Conservation (phyloP, 2,113 vertebrate genomes). For the Dasypus novemcinctus region DNA sequence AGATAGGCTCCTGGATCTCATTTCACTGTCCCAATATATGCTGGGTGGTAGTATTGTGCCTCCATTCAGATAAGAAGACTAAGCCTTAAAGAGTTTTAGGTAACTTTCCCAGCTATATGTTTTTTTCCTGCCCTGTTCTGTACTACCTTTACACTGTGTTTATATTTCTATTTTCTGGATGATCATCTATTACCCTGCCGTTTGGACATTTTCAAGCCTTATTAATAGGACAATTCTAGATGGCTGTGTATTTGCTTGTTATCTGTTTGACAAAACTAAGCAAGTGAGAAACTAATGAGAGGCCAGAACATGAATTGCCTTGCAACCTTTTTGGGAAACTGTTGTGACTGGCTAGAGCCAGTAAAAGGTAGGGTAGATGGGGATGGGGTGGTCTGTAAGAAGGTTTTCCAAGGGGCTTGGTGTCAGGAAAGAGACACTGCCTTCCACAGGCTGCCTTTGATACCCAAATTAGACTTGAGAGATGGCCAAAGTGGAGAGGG, state of each 20-base stretch:
- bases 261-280: slow-evolving; percentile 23
- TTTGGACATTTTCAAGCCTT: neutral
- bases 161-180: neutral
- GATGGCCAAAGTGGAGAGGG: neutral
- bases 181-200: neutral
- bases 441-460: neutral
- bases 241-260: neutral
- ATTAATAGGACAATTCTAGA: neutral
- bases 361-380: neutral
- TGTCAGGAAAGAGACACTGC: neutral
- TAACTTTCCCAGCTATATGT: neutral
- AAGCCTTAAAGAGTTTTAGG: slow-evolving; percentile 4
- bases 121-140: neutral
- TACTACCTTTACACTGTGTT: neutral
- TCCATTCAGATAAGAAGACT: slow-evolving; percentile 38
- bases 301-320: neutral
- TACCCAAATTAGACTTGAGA: neutral
- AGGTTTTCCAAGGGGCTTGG: neutral
- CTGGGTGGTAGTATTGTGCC: neutral
- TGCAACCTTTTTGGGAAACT: neutral
- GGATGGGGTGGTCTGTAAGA: neutral
- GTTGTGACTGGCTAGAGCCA: neutral
- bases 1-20: slow-evolving; percentile 4
- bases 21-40: slow-evolving; percentile 1
- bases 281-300: neutral